Percentiles rank a stretch among this genome's conserved stretches.
These are phyloP conservation scores for Apantesis nais DNA, from an alignment of 2,888 invertebrate species.

Conservation along the genomic window DNA sequence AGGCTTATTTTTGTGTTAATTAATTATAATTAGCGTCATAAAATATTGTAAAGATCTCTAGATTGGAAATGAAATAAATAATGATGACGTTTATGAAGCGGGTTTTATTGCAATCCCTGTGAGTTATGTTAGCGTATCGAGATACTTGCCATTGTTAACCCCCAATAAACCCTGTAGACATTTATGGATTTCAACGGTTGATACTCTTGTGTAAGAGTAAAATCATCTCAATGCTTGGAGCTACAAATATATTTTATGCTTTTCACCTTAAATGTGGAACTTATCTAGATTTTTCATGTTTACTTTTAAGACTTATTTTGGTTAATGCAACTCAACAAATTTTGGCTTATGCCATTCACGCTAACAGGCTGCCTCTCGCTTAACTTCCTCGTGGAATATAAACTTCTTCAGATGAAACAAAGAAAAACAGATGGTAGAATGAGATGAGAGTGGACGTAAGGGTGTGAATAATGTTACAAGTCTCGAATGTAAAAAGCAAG, in stretches of 20 bases:
- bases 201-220: not conserved
- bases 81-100: conserved; percentile 5
- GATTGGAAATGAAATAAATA: conserved; percentile 14
- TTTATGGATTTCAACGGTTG: not conserved
- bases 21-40: conserved; percentile 32
- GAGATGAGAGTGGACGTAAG: not conserved
- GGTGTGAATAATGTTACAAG: not conserved
- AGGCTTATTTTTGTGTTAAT: conserved; percentile 30
- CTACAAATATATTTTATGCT: not conserved
- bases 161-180: not conserved
- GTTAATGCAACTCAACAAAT: no score
- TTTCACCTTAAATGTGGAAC: not conserved
- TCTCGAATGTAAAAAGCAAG: not conserved
- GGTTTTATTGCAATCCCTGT: not conserved
- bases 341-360: no score
- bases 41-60: conserved; percentile 6
- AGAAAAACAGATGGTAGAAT: not conserved
- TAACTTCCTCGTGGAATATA: not conserved
- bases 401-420: not conserved
- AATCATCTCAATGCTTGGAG: not conserved
- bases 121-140: not conserved
- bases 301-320: no score
- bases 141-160: not conserved
- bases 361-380: not conserved
- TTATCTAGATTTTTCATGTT: not conserved